Base-by-base conservation (phyloP, 2,797 vertebrate species). In the Kryptopterus vitreolus region DNA sequence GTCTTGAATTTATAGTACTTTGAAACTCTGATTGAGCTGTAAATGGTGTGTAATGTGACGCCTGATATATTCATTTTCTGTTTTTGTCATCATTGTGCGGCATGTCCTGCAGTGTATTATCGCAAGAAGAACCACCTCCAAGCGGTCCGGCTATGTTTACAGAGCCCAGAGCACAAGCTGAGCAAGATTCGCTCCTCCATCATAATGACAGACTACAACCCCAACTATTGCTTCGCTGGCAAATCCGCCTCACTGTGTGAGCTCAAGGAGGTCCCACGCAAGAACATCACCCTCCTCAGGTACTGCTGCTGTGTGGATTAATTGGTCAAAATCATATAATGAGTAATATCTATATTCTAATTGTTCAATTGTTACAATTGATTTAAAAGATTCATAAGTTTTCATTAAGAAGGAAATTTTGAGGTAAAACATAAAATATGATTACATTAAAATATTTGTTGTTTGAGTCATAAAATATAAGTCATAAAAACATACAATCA, bases 181-280 rank as follows among this genome's bases (percentile, higher is more conserved):
- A 98, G 96, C 83, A 96, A 98, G 89, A 95, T 97, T 89, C 94
- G 91, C 58, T 96, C 95, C 0, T 97, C 96, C 63, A 94, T 94
- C 88, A 96, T 97, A 88, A 97, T 96, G 95, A 98, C 96, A 0
- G 96, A 97, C 87, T 96, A 96, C 90, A 97, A 96, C 82, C 96
- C 96, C 15, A 96, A 97, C 91, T 98, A 97, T 89, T 97, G 96
- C 91, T 97, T 97, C 16, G 94, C 96, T 3, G 95, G 93, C 50
- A 96, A 96, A 86, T 91, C 93, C 0, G 89, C 94, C 1, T 88
- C 94, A 0, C 92, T 96, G 84, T 92, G 91, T 0, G 96, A 97
- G 80, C 91, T 97, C 69, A 96, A 95, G 73, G 96, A 98, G 88
- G 95, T 98, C 18, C 96, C 95, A 0, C 94, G 95, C 84, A 95